Conservation (phyloP, 2,888 invertebrate species). For the Acleris cristana region DNA sequence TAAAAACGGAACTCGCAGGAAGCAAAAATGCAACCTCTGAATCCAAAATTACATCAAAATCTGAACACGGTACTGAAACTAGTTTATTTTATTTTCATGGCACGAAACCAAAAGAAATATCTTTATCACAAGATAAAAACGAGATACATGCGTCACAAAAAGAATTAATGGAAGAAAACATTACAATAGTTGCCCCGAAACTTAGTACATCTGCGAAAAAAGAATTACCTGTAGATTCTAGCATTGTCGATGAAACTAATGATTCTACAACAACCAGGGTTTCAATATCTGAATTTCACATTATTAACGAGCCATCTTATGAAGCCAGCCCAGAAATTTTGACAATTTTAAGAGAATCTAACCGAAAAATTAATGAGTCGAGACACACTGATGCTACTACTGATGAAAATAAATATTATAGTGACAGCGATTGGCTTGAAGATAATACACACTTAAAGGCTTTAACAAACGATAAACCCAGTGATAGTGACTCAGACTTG, state of each 20-base stretch:
- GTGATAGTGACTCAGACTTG: constrained; percentile 42
- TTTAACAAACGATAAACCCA: constrained; percentile 1
- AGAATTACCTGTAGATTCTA: neutral
- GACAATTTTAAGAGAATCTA: constrained; percentile 52
- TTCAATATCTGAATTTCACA: constrained; percentile 56
- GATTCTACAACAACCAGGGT: constrained; percentile 54
- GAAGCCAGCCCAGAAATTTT: constrained; percentile 60
- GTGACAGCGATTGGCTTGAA: constrained; percentile 64
- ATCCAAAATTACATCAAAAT: constrained; percentile 30
- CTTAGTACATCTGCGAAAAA: no score
- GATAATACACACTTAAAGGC: constrained; percentile 36
- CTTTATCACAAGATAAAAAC: neutral
- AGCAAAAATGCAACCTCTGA: constrained; percentile 34
- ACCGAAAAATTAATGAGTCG: constrained; percentile 35
- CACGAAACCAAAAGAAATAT: neutral
- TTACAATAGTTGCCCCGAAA: no score
- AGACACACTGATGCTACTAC: constrained; percentile 29
- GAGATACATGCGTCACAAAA: neutral
- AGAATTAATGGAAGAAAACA: no score
- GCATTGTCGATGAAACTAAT: constrained; percentile 31
- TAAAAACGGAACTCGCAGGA: neutral
- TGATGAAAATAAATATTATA: constrained; percentile 26
- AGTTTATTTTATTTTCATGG: constrained; percentile 9
- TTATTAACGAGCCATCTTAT: constrained; percentile 58
- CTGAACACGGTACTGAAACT: constrained; percentile 21